phyloP scores from a whole-genome alignment of 2,113 vertebrate species.

The Anthoscopus minutus region DNA sequence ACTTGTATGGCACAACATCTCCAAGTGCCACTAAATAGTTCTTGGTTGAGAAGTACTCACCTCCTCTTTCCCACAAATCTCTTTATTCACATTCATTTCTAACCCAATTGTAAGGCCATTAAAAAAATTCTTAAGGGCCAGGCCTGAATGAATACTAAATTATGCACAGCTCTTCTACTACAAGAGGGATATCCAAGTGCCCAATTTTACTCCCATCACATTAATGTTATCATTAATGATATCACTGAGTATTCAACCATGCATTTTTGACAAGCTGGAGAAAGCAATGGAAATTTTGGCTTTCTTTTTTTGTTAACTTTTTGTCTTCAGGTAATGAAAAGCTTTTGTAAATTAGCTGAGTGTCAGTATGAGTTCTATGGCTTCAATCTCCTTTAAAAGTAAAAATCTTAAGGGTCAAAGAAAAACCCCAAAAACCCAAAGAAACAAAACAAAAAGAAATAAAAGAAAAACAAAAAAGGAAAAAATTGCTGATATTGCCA shows the following conservation, averaged over 20 bases:
- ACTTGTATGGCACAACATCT: slow-evolving; percentile 44
- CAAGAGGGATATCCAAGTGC: slow-evolving; percentile 27
- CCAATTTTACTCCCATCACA: slow-evolving; percentile 44
- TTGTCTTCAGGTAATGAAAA: slow-evolving; percentile 77
- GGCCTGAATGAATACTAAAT: slow-evolving; percentile 40
- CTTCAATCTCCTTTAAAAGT: slow-evolving; percentile 99
- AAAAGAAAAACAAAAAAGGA: slow-evolving; percentile 69
- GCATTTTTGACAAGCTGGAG: slow-evolving; percentile 67
- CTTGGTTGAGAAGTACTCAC: background rate
- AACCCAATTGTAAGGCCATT: slow-evolving; percentile 14
- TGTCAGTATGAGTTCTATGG: slow-evolving; percentile 91
- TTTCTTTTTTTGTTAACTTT: slow-evolving; percentile 59
- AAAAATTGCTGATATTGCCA: slow-evolving; percentile 99
- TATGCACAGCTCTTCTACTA: slow-evolving; percentile 38
- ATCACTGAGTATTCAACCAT: slow-evolving; percentile 62
- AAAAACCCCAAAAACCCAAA: slow-evolving; percentile 28
- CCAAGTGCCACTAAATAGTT: background rate
- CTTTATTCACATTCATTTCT: slow-evolving; percentile 9
- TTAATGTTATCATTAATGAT: background rate
- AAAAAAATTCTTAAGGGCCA: slow-evolving; percentile 52
- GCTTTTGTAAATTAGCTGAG: slow-evolving; percentile 83
- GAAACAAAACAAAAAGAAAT: slow-evolving; percentile 70
- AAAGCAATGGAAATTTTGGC: slow-evolving; percentile 75
- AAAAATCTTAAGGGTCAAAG: slow-evolving; percentile 74
- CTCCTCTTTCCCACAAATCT: slow-evolving; percentile 14